Base-by-base conservation (phyloP, 1,140 invertebrate genomes). In the Drosophila novamexicana region DNA sequence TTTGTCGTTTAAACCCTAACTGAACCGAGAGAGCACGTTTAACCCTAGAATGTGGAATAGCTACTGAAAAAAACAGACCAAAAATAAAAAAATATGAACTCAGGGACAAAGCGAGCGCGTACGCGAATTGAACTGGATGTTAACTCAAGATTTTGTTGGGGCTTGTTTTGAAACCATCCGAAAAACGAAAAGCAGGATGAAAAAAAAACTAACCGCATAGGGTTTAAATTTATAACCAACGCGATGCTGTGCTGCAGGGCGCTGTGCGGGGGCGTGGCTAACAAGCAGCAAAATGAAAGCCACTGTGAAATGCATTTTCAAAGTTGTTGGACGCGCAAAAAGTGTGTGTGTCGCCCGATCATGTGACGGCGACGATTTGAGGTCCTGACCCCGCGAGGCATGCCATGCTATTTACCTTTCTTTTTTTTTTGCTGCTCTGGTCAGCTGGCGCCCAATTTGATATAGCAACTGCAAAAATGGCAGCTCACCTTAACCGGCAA, bases 1-100 rank as follows among this genome's bases (percentile, higher is more conserved):
- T 89, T 88, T 84, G 76, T 80, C 83, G 79, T 88, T 88, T 88
- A 88, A 89, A 88, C 83, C 84, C 80, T 63, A 80, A 75, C 84
- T 88, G 84, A 88, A 88, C 83, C 84, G 70, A 88, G 64, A 67
- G 80, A 57, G 82, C 84, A 89, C 83, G 77, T 89, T 80, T 88
- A 84, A 89, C 83, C 83, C 77, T 61, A 49, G 50, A n/a, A 40
- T 50, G 50, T 57, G 53, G 34, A 71, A 50, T 49, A 61, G 54
- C 18, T 50, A 1, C 29, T 67, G 50, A 69, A 70, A 45, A 44
- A 73, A 75, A 40, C 34, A 50, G 36, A 68, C 68, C 67, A 45
- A 58, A 61, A 77, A 32, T 7, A 39, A 32, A 39, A 29, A 52
- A 10, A 32, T 44, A 62, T 69, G 64, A 73, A 47, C 22, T n/a